phyloP scores from a whole-genome alignment of 64 coral and sea anemone genomes.

The Platygyra sinensis region DNA sequence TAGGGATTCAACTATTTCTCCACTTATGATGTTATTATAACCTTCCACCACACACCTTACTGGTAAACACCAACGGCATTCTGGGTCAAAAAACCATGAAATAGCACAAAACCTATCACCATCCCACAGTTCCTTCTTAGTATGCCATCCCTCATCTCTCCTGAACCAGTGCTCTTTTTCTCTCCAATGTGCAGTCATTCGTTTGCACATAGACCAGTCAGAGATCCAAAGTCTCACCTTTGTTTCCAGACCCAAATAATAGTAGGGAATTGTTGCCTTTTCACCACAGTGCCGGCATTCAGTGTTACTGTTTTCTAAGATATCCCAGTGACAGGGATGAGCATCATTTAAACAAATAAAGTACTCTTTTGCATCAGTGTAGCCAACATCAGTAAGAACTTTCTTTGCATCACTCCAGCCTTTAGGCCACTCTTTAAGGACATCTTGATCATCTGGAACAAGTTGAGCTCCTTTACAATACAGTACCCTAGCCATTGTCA shows the following conservation, averaged over 20 bases:
- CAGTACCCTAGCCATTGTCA: slow-evolving; percentile 32
- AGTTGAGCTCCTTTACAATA: slow-evolving; percentile 27
- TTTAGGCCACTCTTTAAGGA: slow-evolving; percentile 26
- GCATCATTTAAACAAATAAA: slow-evolving; percentile 57
- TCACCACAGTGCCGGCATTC: slow-evolving; percentile 55
- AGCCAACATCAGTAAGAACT: slow-evolving; percentile 43
- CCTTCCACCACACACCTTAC: neutral
- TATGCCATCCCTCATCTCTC: slow-evolving; percentile 53
- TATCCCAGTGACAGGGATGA: slow-evolving; percentile 60
- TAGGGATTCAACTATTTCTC: slow-evolving; percentile 29
- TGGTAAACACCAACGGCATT: slow-evolving; percentile 19
- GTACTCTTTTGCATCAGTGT: slow-evolving; percentile 69
- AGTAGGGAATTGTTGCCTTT: slow-evolving; percentile 47
- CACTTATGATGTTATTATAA: slow-evolving; percentile 31
- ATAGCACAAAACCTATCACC: slow-evolving; percentile 66
- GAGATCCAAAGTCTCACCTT: slow-evolving; percentile 73
- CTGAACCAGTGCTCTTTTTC: slow-evolving; percentile 82
- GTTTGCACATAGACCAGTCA: slow-evolving; percentile 49
- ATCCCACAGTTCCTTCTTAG: slow-evolving; percentile 72
- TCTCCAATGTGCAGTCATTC: slow-evolving; percentile 74
- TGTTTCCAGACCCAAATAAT: slow-evolving; percentile 80
- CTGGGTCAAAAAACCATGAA: slow-evolving; percentile 65
- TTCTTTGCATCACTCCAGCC: slow-evolving; percentile 60
- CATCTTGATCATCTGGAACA: neutral
- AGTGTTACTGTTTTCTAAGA: slow-evolving; percentile 43